These are phyloP conservation scores for Prietella phreatophila DNA, from an alignment of 2,113 vertebrate species.

Conservation along the genomic window DNA sequence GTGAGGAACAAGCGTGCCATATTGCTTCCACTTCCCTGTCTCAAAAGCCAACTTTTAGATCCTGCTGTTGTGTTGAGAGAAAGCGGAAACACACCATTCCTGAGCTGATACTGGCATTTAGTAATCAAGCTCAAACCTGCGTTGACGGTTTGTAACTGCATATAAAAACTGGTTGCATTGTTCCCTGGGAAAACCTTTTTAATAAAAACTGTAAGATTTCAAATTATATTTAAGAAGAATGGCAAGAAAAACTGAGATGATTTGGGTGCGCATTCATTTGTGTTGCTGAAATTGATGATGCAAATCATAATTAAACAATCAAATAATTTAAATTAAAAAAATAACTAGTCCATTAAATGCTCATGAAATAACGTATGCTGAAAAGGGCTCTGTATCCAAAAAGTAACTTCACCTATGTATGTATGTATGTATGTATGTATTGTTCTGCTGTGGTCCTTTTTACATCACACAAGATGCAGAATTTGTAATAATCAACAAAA, in stretches of 20 bases:
- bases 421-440: not conserved
- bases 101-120: not conserved
- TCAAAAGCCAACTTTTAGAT: slow-evolving; percentile 18
- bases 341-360: not conserved
- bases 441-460: not conserved
- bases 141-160: not conserved
- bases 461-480: too few species aligned
- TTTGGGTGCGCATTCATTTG: not conserved
- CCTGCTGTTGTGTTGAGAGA: not conserved
- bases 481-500: too few species aligned
- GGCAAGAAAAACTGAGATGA: not conserved
- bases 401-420: not conserved
- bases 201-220: not conserved
- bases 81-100: not conserved
- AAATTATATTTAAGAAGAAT: not conserved
- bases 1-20: not conserved
- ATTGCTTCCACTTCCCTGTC: slow-evolving; percentile 24
- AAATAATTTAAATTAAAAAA: not conserved
- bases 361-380: not conserved
- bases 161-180: not conserved
- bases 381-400: not conserved
- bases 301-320: not conserved
- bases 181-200: not conserved
- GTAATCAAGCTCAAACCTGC: too few species aligned
- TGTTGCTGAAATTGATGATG: not conserved